Conservation (phyloP, 2,797 vertebrate species). For the Hybognathus amarus region DNA sequence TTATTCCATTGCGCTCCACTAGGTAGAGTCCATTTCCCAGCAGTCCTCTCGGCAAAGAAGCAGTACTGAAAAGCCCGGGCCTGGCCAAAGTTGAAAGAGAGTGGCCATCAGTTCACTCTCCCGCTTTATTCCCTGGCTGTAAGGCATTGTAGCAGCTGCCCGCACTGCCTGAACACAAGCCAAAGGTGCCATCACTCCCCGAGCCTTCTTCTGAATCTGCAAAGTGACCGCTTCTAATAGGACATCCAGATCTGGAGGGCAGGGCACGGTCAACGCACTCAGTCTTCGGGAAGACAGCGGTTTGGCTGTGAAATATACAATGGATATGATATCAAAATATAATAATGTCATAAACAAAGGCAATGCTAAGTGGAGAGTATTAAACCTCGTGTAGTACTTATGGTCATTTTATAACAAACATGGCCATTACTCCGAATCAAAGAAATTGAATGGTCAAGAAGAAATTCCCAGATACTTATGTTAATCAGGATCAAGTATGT, state of each 20-base stretch:
- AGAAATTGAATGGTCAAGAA: neutral
- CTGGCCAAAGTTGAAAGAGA: slow-evolving; percentile 83
- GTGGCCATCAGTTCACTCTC: slow-evolving; percentile 80
- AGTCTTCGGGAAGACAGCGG: slow-evolving; percentile 78
- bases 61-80: slow-evolving; percentile 85
- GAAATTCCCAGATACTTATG: neutral
- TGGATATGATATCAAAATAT: slow-evolving; percentile 33
- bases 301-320: slow-evolving; percentile 69
- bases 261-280: slow-evolving; percentile 68
- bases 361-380: neutral
- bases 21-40: slow-evolving; percentile 80
- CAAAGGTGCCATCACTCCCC: slow-evolving; percentile 82
- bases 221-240: slow-evolving; percentile 74
- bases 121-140: slow-evolving; percentile 74
- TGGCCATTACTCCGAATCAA: neutral
- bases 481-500: neutral
- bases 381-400: neutral
- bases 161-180: slow-evolving; percentile 84
- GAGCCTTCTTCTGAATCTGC: slow-evolving; percentile 73
- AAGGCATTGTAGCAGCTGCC: slow-evolving; percentile 80
- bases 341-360: neutral
- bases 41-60: slow-evolving; percentile 86
- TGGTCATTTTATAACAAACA: neutral
- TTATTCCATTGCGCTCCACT: slow-evolving; percentile 84
- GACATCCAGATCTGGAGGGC: slow-evolving; percentile 70